Evolutionary conservation across 2,797 vertebrate genomes (phyloP).

Genomic region (Iguana delicatissima): DNA sequence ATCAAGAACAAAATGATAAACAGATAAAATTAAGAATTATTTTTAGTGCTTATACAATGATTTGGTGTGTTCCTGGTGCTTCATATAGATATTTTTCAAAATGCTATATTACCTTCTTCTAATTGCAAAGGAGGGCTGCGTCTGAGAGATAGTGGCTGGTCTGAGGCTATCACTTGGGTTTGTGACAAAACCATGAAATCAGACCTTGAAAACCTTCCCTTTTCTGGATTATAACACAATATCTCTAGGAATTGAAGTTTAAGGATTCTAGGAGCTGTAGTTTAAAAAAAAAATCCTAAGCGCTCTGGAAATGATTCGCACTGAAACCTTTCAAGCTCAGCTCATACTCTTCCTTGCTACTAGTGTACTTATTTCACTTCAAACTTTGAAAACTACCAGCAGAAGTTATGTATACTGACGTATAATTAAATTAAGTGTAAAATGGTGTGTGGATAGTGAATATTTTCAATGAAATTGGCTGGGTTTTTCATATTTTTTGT

Average conservation of each 20-base stretch:
- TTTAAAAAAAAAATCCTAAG: too few relatives aligned
- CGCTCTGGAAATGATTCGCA: not conserved
- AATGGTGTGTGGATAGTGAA: not conserved
- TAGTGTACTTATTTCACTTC: not conserved
- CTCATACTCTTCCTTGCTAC: not conserved
- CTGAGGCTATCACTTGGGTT: not conserved
- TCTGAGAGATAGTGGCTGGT: not conserved
- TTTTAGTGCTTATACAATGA: not conserved
- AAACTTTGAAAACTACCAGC: not conserved
- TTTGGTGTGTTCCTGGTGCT: not conserved
- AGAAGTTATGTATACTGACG: not conserved
- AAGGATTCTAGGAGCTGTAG: too few relatives aligned
- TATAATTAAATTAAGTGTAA: not conserved
- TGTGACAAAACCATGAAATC: not conserved
- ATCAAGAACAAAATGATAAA: conserved; percentile 16
- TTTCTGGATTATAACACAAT: not conserved
- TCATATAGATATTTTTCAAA: not conserved
- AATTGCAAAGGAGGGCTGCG: not conserved
- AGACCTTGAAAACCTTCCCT: not conserved
- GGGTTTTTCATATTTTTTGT: not conserved
- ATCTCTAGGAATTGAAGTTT: not conserved
- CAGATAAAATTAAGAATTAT: not conserved
- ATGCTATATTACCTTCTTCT: not conserved
- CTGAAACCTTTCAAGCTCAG: not conserved
- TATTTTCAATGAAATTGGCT: not conserved